A percentile compares a stretch with the other conserved stretches of the same genome.
Evolutionary conservation across 2,113 vertebrate genomes (phyloP).

Genomic region (Ammodytes marinus): DNA sequence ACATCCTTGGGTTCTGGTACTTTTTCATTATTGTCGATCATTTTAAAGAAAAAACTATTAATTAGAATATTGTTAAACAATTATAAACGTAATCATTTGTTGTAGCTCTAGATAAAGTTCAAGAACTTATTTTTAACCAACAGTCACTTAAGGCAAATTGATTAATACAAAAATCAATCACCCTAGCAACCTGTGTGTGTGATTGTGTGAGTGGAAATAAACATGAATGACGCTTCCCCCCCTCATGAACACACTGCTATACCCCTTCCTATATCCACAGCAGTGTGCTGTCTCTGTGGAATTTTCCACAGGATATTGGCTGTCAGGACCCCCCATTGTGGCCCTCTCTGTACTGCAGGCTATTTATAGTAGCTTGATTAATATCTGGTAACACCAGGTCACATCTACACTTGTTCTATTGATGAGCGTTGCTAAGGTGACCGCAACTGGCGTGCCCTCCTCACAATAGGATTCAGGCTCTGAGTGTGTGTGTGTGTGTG

Average conservation of each 20-base stretch:
- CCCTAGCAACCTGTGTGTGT: not conserved
- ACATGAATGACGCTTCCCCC: conserved; percentile 36
- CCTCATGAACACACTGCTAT: conserved; percentile 30
- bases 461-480: conserved; percentile 69
- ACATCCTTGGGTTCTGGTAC: not conserved
- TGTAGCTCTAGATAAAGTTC: not conserved
- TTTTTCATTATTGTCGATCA: not conserved
- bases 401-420: conserved; percentile 86
- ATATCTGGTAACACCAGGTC: conserved; percentile 85
- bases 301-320: conserved; percentile 88
- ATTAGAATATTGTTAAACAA: not conserved
- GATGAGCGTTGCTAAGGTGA: conserved; percentile 84
- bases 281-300: conserved; percentile 72
- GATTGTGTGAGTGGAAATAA: conserved; percentile 12
- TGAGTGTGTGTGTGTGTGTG: conserved; percentile 1
- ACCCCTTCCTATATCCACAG: conserved; percentile 64
- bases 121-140: conserved; percentile 16
- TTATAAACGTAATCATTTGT: not conserved
- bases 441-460: conserved; percentile 69
- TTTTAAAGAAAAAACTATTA: not conserved
- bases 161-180: not conserved
- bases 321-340: conserved; percentile 82
- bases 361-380: conserved; percentile 88
- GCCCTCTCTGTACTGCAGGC: conserved; percentile 74
- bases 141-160: not conserved